Base-by-base conservation (phyloP, 2,113 vertebrate species). In the Cepphus grylle region DNA sequence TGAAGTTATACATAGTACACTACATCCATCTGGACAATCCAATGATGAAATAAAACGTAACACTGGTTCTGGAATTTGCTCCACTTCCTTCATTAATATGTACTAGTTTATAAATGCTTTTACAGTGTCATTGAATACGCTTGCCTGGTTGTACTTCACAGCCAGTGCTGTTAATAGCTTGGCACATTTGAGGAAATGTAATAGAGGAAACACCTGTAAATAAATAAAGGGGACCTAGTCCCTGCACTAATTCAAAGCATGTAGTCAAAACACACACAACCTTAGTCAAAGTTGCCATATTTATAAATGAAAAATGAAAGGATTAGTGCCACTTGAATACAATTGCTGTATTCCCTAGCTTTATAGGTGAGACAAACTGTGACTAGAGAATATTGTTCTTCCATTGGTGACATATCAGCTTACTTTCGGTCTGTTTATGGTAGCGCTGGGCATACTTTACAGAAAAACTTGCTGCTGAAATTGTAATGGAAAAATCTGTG, bases 301-400 rank as follows among this genome's bases (percentile, higher is more conserved):
- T 81, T 81, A 27, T 72, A 50, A 76, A 74, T 73, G 36, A 77
- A 79, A 88, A 93, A 77, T 9, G 30, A n/a, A 88, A 43, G 63
- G 19, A 53, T 92, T 95, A 47, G 55, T 90, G 67, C 42, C 74
- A 62, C 63, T 90, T 81, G 69, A 69, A 76, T 56, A 34, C 21
- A 45, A n/a, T 66, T 87, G 69, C 74, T 86, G 38, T 63, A 7
- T 86, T 90, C 32, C 50, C 42, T 18, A 43, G 47, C 27, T 91
- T 76, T 91, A 82, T 38, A 81, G 52, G 66, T 47, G 66, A 93
- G 70, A 36, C 43, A 84, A 36, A 79, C 55, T 72, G 67, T 95
- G 77, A 65, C 65, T 88, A 65, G 86, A 88, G 80, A 88, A 67
- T 83, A 88, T 86, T 88, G 82, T 94, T 95, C 88, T 93, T 95